Percentiles rank a stretch among this genome's conserved stretches.
phyloP scores from a whole-genome alignment of 1,140 invertebrate genomes.

The Akabosia matsudoensis region DNA sequence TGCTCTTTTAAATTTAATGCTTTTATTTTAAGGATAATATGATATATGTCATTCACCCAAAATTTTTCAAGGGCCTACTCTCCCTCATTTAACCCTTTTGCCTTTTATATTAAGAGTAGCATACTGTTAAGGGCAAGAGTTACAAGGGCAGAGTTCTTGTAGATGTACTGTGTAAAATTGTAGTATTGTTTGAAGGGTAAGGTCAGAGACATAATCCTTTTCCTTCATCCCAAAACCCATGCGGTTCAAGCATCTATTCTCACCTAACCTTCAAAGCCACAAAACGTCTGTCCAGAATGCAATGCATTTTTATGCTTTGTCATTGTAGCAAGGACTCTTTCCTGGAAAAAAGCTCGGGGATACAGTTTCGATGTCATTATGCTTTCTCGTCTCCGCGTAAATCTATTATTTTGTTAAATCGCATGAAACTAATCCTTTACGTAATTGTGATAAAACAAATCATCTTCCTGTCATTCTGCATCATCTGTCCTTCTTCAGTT shows the following conservation, averaged over 20 bases:
- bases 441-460: background rate
- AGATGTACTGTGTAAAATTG: background rate
- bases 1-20: no score
- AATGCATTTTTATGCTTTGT: no score
- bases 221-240: background rate
- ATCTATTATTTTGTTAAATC: background rate
- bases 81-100: no score
- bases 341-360: no score
- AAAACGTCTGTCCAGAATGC: background rate
- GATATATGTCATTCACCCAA: no score
- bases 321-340: no score
- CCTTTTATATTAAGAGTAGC: background rate
- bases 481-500: background rate
- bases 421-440: background rate
- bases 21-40: no score
- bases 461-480: background rate
- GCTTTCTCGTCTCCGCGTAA: background rate
- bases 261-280: background rate
- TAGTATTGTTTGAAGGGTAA: background rate
- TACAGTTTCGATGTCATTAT: background rate
- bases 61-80: no score
- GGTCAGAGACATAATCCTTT: conserved; percentile 13
- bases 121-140: no score
- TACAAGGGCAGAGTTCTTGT: no score
- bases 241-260: background rate